Evolutionary conservation across 2,797 vertebrate species (phyloP).

Genomic region (Caiman crocodilus): DNA sequence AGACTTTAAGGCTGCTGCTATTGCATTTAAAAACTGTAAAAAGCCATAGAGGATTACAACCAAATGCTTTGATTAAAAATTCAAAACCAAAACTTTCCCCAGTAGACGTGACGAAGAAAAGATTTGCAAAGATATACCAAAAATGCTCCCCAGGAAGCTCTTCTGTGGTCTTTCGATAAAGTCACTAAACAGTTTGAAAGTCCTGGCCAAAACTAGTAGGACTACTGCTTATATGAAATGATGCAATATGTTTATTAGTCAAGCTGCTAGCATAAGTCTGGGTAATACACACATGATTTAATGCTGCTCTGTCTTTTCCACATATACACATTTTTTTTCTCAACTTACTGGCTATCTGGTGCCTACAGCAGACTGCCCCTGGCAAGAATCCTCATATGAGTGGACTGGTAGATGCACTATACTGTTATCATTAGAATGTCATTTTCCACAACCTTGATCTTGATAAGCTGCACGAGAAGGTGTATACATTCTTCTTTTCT

Average conservation of each 20-base stretch:
- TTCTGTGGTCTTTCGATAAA: not conserved
- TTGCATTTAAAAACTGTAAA: not conserved
- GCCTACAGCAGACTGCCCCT: rapidly evolving
- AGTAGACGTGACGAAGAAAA: not conserved
- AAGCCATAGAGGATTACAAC: not conserved
- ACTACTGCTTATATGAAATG: not conserved
- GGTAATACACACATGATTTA: not conserved
- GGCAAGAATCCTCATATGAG: not conserved
- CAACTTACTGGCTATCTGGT: not conserved
- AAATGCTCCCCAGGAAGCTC: not conserved
- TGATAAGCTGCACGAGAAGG: not conserved
- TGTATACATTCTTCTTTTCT: not conserved
- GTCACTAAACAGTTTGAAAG: not conserved
- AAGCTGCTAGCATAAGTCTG: not conserved
- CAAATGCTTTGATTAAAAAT: not conserved
- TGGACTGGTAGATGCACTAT: not conserved
- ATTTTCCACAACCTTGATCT: not conserved
- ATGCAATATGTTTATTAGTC: not conserved
- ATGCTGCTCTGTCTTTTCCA: not conserved
- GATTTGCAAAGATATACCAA: not conserved
- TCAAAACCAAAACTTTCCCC: not conserved
- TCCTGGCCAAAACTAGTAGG: rapidly evolving
- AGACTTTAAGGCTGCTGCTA: not conserved
- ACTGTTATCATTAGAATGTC: not conserved
- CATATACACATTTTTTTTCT: not conserved